Evolutionary conservation across 2,113 vertebrate species (phyloP), one percentile per base, ranked within the genome.

Genomic region (Galemys pyrenaicus): DNA sequence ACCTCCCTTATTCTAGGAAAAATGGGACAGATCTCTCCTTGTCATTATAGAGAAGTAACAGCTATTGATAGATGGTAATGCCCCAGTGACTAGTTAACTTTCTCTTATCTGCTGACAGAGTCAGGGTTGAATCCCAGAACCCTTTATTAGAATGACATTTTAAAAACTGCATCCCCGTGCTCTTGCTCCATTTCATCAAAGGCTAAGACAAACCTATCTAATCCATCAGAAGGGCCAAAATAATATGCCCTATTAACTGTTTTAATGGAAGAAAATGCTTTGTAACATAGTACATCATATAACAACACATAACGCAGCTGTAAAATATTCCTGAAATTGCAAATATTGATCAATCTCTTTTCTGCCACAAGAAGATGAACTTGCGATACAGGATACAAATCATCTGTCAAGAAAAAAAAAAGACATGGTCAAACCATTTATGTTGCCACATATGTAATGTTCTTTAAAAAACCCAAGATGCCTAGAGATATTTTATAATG

Each of bases 161-260:
- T 51, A 86, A 94, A 97, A 67, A 88, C 95, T 89, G 82, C 73
- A 89, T 92, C 83, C 64, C 93, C 9, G 35, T 95, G 87, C 11
- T 98, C 92, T 97, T 92, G 82, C 79, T 91, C 88, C 95, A 93
- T 97, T 98, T 97, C 96, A 97, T 97, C 96, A 97, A 97, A 98
- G 96, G 95, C 92, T 94, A 96, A 96, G 89, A 94, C 26, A 83
- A 95, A 87, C 94, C 95, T 98, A 97, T 97, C 97, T 98, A 97
- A 98, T 98, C 96, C 98, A 95, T 97, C 94, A 97, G 88, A 96
- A 96, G 77, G 73, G 67, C 94, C 94, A 93, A 97, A 98, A 97
- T 98, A 97, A 98, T 98, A 96, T 97, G 89, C 92, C 82, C 74
- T 95, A 96, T 96, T 96, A 97, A 96, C 96, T 97, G 89, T 95